phyloP scores from a whole-genome alignment of 2,113 vertebrate genomes.

The Bos taurus region DNA sequence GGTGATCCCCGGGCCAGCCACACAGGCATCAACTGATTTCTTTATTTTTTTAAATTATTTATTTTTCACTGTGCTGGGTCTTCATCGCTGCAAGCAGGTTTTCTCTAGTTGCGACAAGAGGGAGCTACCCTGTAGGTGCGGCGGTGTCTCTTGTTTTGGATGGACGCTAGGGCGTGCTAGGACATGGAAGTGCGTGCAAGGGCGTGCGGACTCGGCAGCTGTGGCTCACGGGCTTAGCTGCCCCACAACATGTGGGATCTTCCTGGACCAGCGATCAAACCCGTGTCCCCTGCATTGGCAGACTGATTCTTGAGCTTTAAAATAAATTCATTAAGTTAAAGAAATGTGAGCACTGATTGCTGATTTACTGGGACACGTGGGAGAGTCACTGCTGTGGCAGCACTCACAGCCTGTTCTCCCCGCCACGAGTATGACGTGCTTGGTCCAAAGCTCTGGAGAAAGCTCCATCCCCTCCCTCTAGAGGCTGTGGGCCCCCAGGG shows the following conservation, averaged over 20 bases:
- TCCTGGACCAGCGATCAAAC: not conserved
- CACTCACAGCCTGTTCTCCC: not conserved
- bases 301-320: not conserved
- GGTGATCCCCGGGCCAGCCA: not conserved
- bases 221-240: not conserved
- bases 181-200: not conserved
- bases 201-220: accelerated
- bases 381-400: not conserved
- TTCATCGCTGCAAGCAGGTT: not conserved
- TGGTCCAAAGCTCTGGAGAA: not conserved
- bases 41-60: not conserved
- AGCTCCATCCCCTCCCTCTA: not conserved
- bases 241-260: not conserved
- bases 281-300: not conserved
- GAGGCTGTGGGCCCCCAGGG: not conserved
- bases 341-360: not conserved
- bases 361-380: not conserved
- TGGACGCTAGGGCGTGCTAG: not conserved
- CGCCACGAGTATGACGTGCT: not conserved
- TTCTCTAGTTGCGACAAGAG: not conserved
- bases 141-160: not conserved
- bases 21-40: not conserved
- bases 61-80: not conserved
- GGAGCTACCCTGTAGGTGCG: not conserved
- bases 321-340: not conserved